These are phyloP conservation scores for Rhombomys opimus DNA, from an alignment of 2,113 vertebrate genomes.

Conservation along the genomic window DNA sequence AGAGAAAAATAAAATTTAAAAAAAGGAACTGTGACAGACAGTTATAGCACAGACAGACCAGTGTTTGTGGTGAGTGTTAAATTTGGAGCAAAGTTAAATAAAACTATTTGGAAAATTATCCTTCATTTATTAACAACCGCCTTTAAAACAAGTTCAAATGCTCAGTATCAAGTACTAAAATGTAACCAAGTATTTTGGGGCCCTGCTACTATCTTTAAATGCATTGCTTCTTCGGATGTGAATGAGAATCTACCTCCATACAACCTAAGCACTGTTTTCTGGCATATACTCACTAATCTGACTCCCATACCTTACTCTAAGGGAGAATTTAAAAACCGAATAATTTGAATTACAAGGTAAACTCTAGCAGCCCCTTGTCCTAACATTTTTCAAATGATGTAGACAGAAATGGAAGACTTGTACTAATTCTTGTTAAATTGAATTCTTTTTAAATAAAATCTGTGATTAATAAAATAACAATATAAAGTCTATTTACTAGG, in stretches of 20 bases:
- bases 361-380: neutral
- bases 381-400: conserved; percentile 27
- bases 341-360: conserved; percentile 47
- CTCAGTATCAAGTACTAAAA: neutral
- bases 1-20: too few relatives aligned
- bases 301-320: neutral
- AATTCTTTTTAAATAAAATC: conserved; percentile 14
- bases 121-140: conserved; percentile 17
- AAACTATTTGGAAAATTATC: conserved; percentile 29
- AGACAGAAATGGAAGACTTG: neutral
- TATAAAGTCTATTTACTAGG: neutral
- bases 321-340: neutral
- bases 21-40: neutral
- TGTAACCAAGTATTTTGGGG: neutral
- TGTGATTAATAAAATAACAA: neutral
- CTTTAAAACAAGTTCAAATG: neutral
- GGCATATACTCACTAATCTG: neutral
- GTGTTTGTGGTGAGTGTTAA: neutral
- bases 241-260: conserved; percentile 1
- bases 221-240: neutral
- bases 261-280: neutral
- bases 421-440: neutral
- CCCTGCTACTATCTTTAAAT: neutral
- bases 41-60: neutral
- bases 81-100: neutral